Conservation (phyloP, 2,113 vertebrate species). For the Hippoglossus stenolepis region DNA sequence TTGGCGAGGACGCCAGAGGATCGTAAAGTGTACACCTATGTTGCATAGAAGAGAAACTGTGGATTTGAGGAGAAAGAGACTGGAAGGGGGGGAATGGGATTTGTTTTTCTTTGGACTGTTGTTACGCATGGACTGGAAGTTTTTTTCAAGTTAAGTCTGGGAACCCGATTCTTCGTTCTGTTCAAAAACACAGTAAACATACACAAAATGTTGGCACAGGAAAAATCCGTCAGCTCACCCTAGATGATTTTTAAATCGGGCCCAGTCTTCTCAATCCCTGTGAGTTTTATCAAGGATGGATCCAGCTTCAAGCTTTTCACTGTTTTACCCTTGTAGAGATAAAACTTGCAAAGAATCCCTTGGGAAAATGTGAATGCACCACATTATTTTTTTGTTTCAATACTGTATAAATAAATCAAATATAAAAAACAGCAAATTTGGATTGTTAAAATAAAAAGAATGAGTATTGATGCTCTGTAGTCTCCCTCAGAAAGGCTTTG, state of each 20-base stretch:
- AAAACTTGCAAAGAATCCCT: constrained; percentile 91
- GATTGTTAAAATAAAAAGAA: constrained; percentile 71
- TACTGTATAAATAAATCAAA: constrained; percentile 88
- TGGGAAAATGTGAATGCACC: constrained; percentile 97
- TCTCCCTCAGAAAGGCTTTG: constrained; percentile 36
- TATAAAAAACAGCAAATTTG: constrained; percentile 86
- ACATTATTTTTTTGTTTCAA: constrained; percentile 93
- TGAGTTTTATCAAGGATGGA: constrained; percentile 90
- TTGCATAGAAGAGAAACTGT: constrained; percentile 85
- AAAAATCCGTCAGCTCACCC: constrained; percentile 87
- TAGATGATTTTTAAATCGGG: constrained; percentile 91
- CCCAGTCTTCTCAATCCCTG: constrained; percentile 85
- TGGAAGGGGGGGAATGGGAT: constrained; percentile 22
- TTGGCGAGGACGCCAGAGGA: constrained; percentile 98
- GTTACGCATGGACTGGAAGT: constrained; percentile 95
- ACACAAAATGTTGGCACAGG: constrained; percentile 54
- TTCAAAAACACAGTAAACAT: constrained; percentile 58
- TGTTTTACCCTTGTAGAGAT: constrained; percentile 94
- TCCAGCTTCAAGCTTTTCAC: constrained; percentile 94
- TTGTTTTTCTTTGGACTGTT: constrained; percentile 87
- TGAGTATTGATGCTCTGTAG: constrained; percentile 61
- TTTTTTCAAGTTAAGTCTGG: constrained; percentile 87
- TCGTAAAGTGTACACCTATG: constrained; percentile 98
- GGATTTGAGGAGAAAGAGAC: constrained; percentile 49
- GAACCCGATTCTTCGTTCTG: constrained; percentile 66